These are phyloP conservation scores for Campodea augens DNA, from an alignment of 1,140 invertebrate species.

Conservation along the genomic window DNA sequence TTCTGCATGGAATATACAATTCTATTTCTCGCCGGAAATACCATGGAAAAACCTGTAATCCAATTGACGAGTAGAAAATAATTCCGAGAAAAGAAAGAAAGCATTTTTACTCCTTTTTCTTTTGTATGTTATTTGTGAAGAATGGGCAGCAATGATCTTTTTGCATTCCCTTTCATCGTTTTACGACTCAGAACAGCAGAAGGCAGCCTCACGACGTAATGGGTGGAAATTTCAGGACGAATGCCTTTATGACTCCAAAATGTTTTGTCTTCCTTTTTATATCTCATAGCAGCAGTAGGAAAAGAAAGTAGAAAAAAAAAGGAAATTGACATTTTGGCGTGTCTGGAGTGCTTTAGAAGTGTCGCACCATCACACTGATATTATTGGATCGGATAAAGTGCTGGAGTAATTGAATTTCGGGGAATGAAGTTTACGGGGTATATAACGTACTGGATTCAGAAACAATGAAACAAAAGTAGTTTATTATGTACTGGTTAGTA, in stretches of 20 bases:
- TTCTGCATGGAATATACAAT: neutral
- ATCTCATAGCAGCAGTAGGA: neutral
- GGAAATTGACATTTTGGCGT: constrained; percentile 1
- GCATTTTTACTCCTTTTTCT: neutral
- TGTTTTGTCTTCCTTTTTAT: neutral
- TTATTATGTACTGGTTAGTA: too few relatives aligned
- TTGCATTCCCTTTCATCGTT: neutral
- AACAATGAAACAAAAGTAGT: too few relatives aligned
- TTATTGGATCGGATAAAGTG: too few relatives aligned
- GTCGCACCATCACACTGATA: too few relatives aligned
- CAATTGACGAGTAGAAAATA: too few relatives aligned
- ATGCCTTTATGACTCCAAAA: neutral
- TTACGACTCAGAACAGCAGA: neutral
- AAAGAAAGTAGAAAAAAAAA: neutral
- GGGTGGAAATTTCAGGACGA: neutral
- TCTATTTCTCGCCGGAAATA: neutral
- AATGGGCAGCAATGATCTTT: neutral
- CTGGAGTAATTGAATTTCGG: too few relatives aligned
- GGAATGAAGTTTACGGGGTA: too few relatives aligned
- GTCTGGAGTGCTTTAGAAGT: too few relatives aligned
- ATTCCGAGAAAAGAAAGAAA: neutral
- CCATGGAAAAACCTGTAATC: too few relatives aligned
- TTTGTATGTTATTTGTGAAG: neutral
- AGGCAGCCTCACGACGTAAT: neutral
- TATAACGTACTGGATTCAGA: too few relatives aligned